Evolutionary conservation across 2,797 vertebrate species (phyloP).

Genomic region (Gadopsis bispinosus): DNA sequence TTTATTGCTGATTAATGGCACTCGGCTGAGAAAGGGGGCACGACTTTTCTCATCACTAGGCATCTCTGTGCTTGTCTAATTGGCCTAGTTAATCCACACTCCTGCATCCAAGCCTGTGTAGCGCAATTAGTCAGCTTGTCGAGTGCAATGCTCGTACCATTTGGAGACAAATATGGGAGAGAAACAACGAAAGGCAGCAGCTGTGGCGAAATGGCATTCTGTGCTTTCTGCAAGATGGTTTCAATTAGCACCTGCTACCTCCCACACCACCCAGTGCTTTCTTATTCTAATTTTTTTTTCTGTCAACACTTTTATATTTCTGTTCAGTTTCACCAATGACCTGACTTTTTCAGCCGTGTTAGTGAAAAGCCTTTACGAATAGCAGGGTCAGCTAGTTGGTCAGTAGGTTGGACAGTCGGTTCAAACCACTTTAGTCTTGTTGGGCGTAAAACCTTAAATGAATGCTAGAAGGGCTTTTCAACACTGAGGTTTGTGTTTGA

Average conservation of each 20-base stretch:
- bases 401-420: neutral
- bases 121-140: conserved; percentile 72
- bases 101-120: conserved; percentile 59
- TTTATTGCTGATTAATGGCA: conserved; percentile 79
- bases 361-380: conserved; percentile 7
- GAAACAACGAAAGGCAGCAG: conserved; percentile 56
- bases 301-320: conserved; percentile 25
- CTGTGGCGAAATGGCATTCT: conserved; percentile 65
- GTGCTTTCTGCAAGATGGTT: conserved; percentile 66
- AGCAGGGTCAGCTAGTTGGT: conserved; percentile 1
- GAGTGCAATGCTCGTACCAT: conserved; percentile 56
- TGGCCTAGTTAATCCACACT: conserved; percentile 75
- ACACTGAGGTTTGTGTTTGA: neutral
- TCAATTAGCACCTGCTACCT: conserved; percentile 73
- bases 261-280: conserved; percentile 40
- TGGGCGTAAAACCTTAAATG: neutral
- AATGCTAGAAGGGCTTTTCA: neutral
- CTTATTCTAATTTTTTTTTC: conserved; percentile 23
- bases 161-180: conserved; percentile 57
- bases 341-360: neutral
- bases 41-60: conserved; percentile 72
- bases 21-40: conserved; percentile 59
- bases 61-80: conserved; percentile 72
- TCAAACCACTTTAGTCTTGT: conserved; percentile 1
- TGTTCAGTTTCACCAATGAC: conserved; percentile 21